Percentiles rank a stretch among this genome's conserved stretches.
These are phyloP conservation scores for Anadara kagoshimensis DNA, from an alignment of 1,140 invertebrate species.

Conservation along the genomic window DNA sequence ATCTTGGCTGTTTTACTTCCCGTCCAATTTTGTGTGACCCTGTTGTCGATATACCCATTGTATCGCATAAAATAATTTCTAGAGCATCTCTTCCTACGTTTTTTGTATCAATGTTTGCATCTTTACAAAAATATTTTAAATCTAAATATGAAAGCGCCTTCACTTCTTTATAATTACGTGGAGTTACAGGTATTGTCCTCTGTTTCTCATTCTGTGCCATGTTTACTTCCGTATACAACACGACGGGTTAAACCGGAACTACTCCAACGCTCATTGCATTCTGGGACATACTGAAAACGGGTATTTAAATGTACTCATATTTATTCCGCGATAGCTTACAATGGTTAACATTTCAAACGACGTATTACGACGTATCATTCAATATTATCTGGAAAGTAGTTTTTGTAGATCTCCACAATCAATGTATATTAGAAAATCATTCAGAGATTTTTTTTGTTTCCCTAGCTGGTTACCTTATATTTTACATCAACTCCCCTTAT, in stretches of 20 bases:
- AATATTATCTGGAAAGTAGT: too few relatives aligned
- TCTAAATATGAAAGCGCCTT: not conserved
- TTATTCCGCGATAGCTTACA: too few relatives aligned
- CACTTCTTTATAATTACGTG: not conserved
- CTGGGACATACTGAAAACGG: not conserved
- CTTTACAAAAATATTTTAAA: not conserved
- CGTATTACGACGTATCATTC: too few relatives aligned
- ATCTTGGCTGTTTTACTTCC: not conserved
- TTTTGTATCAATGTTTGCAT: not conserved
- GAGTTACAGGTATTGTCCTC: not conserved
- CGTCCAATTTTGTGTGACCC: not conserved
- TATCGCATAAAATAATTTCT: not conserved
- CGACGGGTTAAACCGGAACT: constrained; percentile 4
- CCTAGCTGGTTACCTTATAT: too few relatives aligned
- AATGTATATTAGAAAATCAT: too few relatives aligned
- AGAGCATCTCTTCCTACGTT: not conserved
- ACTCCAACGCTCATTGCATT: not conserved
- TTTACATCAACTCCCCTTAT: too few relatives aligned
- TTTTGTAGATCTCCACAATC: too few relatives aligned
- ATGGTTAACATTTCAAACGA: too few relatives aligned
- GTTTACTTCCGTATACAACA: too few relatives aligned
- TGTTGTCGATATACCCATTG: not conserved
- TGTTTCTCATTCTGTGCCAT: not conserved
- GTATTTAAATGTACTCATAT: too few relatives aligned
- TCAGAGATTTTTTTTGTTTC: too few relatives aligned